Conservation (phyloP, 2,797 vertebrate species). For the Decapterus maruadsi region DNA sequence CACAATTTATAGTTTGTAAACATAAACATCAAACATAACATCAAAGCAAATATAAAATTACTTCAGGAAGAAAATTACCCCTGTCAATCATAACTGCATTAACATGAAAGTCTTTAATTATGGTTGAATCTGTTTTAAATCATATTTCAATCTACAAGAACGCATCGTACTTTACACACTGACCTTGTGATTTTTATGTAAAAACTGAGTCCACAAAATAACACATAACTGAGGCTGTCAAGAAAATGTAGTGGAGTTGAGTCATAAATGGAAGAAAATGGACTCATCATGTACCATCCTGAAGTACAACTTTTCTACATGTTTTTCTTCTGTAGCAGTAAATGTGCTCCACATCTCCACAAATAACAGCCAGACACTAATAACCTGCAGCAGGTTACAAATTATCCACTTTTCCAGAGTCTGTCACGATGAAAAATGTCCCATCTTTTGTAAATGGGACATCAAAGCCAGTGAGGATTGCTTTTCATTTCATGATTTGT, state of each 20-base stretch:
- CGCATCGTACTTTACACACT: neutral
- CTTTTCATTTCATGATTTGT: slow-evolving; percentile 49
- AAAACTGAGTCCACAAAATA: neutral
- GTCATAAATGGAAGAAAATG: neutral
- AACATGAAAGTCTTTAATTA: neutral
- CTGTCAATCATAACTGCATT: neutral
- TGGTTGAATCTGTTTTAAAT: neutral
- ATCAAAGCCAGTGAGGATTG: slow-evolving; percentile 45
- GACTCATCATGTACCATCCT: neutral
- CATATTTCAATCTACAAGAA: neutral
- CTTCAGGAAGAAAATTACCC: neutral
- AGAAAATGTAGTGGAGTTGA: neutral
- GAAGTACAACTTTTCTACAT: neutral
- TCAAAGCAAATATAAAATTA: neutral
- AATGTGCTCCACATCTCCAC: slow-evolving; percentile 9
- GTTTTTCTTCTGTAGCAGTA: neutral
- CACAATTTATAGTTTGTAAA: neutral
- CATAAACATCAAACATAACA: neutral
- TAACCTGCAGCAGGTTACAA: slow-evolving; percentile 22
- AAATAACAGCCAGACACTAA: slow-evolving; percentile 17
- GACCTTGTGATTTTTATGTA: neutral
- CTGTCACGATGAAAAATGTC: slow-evolving; percentile 38
- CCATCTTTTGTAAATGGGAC: slow-evolving; percentile 48
- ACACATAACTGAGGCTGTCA: neutral
- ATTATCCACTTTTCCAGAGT: slow-evolving; percentile 22